These are phyloP conservation scores for Pitangus sulphuratus DNA, from an alignment of 2,797 vertebrate species.

Conservation along the genomic window DNA sequence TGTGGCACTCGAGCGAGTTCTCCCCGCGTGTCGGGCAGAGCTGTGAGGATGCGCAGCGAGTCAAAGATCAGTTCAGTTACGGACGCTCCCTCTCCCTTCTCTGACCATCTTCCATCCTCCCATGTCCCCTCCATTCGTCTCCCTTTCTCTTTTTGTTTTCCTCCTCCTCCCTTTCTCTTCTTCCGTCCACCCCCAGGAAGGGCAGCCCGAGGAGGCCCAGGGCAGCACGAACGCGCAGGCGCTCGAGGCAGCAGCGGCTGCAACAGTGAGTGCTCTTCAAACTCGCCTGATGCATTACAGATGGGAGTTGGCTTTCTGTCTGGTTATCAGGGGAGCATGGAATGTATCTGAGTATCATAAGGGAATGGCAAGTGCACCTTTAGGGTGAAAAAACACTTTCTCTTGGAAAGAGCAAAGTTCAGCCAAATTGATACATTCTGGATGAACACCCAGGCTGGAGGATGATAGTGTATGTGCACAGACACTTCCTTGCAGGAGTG, in stretches of 20 bases:
- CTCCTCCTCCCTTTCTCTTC: constrained; percentile 67
- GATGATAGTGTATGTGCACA: background rate
- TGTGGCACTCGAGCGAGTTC: constrained; percentile 3
- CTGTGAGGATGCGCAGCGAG: constrained; percentile 46
- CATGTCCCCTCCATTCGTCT: constrained; percentile 76
- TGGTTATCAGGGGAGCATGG: constrained; percentile 24
- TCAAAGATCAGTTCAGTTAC: constrained; percentile 74
- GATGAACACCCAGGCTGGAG: constrained; percentile 33
- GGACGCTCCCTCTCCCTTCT: constrained; percentile 78
- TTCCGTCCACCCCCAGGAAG: constrained; percentile 79
- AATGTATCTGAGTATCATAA: constrained; percentile 39
- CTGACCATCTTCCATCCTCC: constrained; percentile 77
- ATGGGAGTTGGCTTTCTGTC: constrained; percentile 53
- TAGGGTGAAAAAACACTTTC: constrained; percentile 58
- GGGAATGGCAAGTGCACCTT: constrained; percentile 49
- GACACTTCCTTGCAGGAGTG: constrained; percentile 8
- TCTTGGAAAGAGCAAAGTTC: constrained; percentile 71
- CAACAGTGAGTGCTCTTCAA: constrained; percentile 80
- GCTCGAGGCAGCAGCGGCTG: constrained; percentile 81
- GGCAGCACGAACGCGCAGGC: constrained; percentile 77
- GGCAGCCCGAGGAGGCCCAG: constrained; percentile 78
- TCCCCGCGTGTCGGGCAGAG: constrained; percentile 53
- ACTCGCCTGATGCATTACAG: constrained; percentile 58
- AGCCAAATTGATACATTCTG: constrained; percentile 49
- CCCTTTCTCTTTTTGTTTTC: constrained; percentile 68